Percentiles rank a stretch among this genome's conserved stretches.
Conservation (phyloP, 2,113 vertebrate species). For the Rhadina sibilatrix region DNA sequence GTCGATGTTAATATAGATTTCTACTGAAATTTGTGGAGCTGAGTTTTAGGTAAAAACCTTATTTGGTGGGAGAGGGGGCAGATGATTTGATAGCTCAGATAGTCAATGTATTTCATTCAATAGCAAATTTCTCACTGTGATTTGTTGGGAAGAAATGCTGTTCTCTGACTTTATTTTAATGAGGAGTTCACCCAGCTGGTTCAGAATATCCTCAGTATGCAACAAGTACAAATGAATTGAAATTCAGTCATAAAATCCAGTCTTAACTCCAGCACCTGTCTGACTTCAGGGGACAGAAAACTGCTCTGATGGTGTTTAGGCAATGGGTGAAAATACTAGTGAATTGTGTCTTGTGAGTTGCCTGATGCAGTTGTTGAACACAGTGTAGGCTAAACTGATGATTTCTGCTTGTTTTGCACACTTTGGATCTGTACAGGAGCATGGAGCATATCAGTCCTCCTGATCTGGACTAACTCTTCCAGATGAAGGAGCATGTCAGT, state of each 20-base stretch:
- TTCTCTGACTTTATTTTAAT: not conserved
- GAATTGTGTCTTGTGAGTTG: rapidly evolving
- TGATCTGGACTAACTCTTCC: not conserved
- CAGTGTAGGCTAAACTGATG: not conserved
- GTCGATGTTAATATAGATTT: not conserved
- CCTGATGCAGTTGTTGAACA: not conserved
- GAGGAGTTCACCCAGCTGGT: not conserved
- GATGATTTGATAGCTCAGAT: not conserved
- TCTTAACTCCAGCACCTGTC: not conserved
- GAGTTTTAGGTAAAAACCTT: not conserved
- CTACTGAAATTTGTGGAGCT: not conserved
- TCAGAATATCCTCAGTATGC: not conserved
- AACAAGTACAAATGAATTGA: not conserved
- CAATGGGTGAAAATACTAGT: not conserved
- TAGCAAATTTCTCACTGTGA: not conserved
- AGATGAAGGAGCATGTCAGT: not conserved
- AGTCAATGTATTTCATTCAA: not conserved
- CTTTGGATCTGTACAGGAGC: not conserved
- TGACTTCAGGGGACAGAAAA: not conserved
- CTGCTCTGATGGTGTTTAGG: not conserved
- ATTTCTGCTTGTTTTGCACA: not conserved
- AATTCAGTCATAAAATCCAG: not conserved
- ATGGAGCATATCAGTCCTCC: not conserved
- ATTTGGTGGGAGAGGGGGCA: not conserved
- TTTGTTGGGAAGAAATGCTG: not conserved